phyloP scores from a whole-genome alignment of 2,113 vertebrate species.

The Solenodon paradoxus region DNA sequence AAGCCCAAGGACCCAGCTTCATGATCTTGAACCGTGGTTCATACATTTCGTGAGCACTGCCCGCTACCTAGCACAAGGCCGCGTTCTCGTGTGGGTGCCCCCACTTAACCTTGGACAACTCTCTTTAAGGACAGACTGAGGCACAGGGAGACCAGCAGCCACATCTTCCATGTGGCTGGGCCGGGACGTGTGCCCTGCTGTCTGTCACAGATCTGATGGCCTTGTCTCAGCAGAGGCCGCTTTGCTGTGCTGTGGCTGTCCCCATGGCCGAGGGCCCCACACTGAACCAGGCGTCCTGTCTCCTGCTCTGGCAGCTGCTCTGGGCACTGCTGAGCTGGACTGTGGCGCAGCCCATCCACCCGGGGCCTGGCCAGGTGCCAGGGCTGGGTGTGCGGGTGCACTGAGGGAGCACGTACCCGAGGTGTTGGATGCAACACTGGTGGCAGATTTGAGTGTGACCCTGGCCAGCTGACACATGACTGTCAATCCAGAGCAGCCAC shows the following conservation, averaged over 20 bases:
- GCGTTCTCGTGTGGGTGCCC: too few relatives aligned
- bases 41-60: too few relatives aligned
- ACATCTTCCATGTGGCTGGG: rapidly evolving
- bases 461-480: background rate
- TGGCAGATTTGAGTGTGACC: background rate
- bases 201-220: background rate
- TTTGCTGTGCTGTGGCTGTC: background rate
- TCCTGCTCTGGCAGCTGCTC: background rate
- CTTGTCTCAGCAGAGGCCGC: background rate
- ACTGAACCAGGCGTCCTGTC: background rate
- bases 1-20: too few relatives aligned
- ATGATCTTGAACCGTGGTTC: too few relatives aligned
- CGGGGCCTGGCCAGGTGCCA: background rate
- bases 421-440: background rate
- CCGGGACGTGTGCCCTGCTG: background rate
- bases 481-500: background rate
- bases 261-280: background rate
- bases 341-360: background rate
- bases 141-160: too few relatives aligned
- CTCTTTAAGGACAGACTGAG: background rate
- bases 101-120: background rate
- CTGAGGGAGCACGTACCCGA: background rate
- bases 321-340: background rate
- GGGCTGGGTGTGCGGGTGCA: background rate
- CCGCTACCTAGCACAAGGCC: too few relatives aligned